phyloP scores from a whole-genome alignment of 1,140 invertebrate genomes.

The Drosophila carrolli region DNA sequence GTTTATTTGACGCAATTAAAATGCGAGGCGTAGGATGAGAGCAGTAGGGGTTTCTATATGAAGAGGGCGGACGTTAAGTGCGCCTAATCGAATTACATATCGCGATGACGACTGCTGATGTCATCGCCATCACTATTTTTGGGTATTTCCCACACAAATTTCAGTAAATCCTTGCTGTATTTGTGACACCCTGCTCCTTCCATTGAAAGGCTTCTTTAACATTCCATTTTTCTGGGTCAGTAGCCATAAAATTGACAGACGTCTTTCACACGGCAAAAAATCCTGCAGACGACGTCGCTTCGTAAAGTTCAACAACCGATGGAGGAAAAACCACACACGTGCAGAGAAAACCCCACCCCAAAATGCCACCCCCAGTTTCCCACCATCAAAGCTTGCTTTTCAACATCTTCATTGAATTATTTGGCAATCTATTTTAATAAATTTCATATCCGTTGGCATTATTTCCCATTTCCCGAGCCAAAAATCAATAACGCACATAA shows the following conservation, averaged over 20 bases:
- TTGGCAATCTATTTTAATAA: slow-evolving; percentile 78
- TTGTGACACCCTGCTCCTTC: slow-evolving; percentile 1
- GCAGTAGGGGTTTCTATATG: not conserved
- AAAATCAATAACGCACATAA: slow-evolving; percentile 75
- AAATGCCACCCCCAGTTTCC: slow-evolving; percentile 1
- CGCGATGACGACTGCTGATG: slow-evolving; percentile 58
- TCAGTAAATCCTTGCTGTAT: slow-evolving; percentile 1
- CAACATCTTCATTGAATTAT: slow-evolving; percentile 73
- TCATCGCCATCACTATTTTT: slow-evolving; percentile 43
- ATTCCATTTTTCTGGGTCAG: slow-evolving; percentile 73
- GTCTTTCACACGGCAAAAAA: slow-evolving; percentile 32
- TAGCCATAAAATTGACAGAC: slow-evolving; percentile 68
- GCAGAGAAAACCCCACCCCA: slow-evolving; percentile 1
- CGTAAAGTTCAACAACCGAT: slow-evolving; percentile 68
- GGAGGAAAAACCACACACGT: slow-evolving; percentile 21
- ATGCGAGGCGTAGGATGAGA: slow-evolving; percentile 9
- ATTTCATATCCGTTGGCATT: slow-evolving; percentile 71
- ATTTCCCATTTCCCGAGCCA: slow-evolving; percentile 54
- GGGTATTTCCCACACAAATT: slow-evolving; percentile 18
- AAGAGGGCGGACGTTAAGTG: slow-evolving; percentile 36
- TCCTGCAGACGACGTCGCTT: slow-evolving; percentile 26
- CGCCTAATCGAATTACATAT: slow-evolving; percentile 74
- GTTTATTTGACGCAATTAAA: slow-evolving; percentile 71
- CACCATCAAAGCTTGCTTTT: slow-evolving; percentile 18
- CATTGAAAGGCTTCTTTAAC: slow-evolving; percentile 55